Evolutionary conservation across 2,888 invertebrate genomes (phyloP), one percentile per base, ranked within the genome.

Genomic region (Troides helena): DNA sequence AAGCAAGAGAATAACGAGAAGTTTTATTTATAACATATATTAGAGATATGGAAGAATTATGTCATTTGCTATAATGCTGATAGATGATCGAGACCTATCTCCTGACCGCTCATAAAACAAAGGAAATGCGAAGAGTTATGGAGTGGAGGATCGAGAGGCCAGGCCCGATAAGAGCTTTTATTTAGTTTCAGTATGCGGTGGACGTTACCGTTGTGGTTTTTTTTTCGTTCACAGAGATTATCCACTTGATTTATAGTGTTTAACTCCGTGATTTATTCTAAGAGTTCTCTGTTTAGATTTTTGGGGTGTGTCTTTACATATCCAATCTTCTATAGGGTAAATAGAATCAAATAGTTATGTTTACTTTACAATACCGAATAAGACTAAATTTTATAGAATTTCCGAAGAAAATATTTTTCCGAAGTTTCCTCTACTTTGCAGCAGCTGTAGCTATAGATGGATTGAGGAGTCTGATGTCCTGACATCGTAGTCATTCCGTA

Each of bases 191-290:
- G 78, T 81, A 85, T 85, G 81, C 82, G 75, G 75, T 76, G 78
- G 78, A 76, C 80, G 76, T 74, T 75, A 73, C 71, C 72, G 76
- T 78, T 77, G 12, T 80, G 84, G 82, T 67, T 62, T 78, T 83
- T 85, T 85, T 83, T 30, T 30, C 30, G 81, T 46, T 3, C 46
- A 1, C 84, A 76, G 77, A 81, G 85, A 86, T 87, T 83, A 87
- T 87, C 87, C 85, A 62, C 71, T 67, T 83, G 87, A 87, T 87
- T 83, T 86, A 87, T 87, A 76, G 69, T 71, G 72, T 80, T 78
- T 78, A 81, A 79, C 78, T 79, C 79, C 73, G 65, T 83, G 84
- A 87, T 85, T 82, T 87, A 87, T 86, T 72, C 75, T 58, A 61
- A 43, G 75, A 81, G 76, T 84, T 81, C 80, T 74, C 50, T 77